Evolutionary conservation across 2,113 vertebrate species (phyloP).

Genomic region (Eulemur rufifrons): DNA sequence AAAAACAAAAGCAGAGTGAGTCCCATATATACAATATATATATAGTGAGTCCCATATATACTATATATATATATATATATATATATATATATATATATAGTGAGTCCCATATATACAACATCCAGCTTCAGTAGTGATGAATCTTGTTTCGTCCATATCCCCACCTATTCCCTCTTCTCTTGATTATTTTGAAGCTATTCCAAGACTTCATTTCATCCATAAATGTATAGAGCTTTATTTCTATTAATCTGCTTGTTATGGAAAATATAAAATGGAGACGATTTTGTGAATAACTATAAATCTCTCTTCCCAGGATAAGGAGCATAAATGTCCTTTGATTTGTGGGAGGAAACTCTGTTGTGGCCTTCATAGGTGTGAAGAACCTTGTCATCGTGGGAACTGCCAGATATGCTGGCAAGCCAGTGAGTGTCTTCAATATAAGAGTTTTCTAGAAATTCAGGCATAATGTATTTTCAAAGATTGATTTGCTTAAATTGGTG

Average conservation of each 20-base stretch:
- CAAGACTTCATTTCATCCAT: neutral
- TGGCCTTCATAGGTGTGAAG: constrained; percentile 97
- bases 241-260: constrained; percentile 29
- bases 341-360: constrained; percentile 98
- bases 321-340: constrained; percentile 95
- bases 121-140: neutral
- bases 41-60: neutral
- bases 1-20: neutral
- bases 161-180: neutral
- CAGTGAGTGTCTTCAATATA: constrained; percentile 86
- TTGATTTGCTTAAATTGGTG: constrained; percentile 15
- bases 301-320: constrained; percentile 85
- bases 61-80: no score
- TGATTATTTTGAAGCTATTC: neutral
- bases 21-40: neutral
- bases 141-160: neutral
- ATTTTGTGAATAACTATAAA: neutral
- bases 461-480: neutral
- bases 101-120: neutral
- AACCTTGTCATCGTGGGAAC: constrained; percentile 96
- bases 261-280: constrained; percentile 17
- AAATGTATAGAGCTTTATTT: neutral
- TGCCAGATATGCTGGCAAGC: constrained; percentile 99
- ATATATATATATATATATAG: no score
- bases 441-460: constrained; percentile 21